Conservation (phyloP, 2,888 invertebrate species). For the Cordilura impudica region DNA sequence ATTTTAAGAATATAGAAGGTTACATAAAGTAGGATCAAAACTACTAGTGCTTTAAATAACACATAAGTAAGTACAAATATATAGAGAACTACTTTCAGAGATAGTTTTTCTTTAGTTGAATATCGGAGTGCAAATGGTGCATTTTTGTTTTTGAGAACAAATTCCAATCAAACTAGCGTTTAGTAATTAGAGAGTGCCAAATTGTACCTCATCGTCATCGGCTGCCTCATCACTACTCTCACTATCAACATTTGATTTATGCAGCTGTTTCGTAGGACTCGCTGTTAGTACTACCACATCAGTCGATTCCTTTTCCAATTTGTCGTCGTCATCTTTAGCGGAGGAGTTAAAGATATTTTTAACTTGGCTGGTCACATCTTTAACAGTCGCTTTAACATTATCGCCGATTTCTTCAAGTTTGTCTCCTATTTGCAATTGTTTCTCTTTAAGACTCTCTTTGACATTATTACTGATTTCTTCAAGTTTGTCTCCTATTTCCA, state of each 20-base stretch:
- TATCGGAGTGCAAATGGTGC: conserved; percentile 40
- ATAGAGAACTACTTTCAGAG: conserved; percentile 34
- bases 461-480: conserved; percentile 10
- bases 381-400: conserved; percentile 41
- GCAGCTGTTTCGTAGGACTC: not conserved
- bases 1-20: conserved; percentile 17
- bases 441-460: not conserved
- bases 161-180: conserved; percentile 31
- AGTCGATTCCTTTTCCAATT: conserved; percentile 17
- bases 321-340: not conserved
- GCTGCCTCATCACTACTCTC: conserved; percentile 52
- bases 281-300: conserved; percentile 13
- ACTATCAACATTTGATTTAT: not conserved
- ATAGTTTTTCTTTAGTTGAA: conserved; percentile 33
- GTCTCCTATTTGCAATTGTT: conserved; percentile 18
- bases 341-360: conserved; percentile 21
- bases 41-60: conserved; percentile 55
- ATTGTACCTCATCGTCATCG: conserved; percentile 76
- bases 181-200: conserved; percentile 74
- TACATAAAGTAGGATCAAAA: conserved; percentile 17
- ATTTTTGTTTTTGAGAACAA: conserved; percentile 11
- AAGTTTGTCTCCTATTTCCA: conserved; percentile 40
- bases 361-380: conserved; percentile 16
- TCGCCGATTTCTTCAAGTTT: conserved; percentile 46
- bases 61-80: conserved; percentile 37